Evolutionary conservation across 1,140 invertebrate genomes (phyloP).

Genomic region (Drosophila takahashii): DNA sequence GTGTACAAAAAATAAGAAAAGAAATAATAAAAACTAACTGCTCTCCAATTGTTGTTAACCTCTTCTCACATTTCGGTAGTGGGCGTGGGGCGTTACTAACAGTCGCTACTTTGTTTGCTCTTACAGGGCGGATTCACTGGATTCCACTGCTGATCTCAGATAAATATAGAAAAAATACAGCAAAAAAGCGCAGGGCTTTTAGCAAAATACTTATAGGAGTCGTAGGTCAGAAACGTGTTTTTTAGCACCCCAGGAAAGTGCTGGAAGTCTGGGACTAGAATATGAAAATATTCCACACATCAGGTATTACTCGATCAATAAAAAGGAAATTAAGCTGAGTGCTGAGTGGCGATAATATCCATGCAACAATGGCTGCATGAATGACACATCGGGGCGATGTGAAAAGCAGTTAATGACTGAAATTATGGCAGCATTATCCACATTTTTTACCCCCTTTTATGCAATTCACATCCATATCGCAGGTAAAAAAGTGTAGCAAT

Average conservation of each 20-base stretch:
- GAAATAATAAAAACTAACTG: conserved; percentile 17
- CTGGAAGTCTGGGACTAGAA: conserved; percentile 1
- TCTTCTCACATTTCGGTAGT: conserved; percentile 54
- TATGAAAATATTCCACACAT: neutral
- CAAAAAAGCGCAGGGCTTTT: conserved; percentile 4
- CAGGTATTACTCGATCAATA: conserved; percentile 21
- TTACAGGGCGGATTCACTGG: neutral
- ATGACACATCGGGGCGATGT: conserved; percentile 20
- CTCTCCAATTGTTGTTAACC: conserved; percentile 47
- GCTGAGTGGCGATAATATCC: conserved; percentile 26
- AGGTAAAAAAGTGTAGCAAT: conserved; percentile 31
- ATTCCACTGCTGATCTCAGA: conserved; percentile 27
- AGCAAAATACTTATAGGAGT: conserved; percentile 15
- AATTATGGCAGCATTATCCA: conserved; percentile 28
- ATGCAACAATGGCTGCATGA: conserved; percentile 2
- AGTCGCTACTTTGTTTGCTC: conserved; percentile 3
- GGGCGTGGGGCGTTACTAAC: neutral
- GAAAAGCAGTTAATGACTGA: conserved; percentile 20
- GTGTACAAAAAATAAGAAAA: conserved; percentile 4
- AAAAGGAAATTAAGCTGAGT: conserved; percentile 27
- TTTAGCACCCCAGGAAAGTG: neutral
- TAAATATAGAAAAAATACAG: conserved; percentile 1
- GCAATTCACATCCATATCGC: conserved; percentile 15
- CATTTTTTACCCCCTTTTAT: conserved; percentile 1
- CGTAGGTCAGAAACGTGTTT: conserved; percentile 18